phyloP scores from a whole-genome alignment of 2,113 vertebrate species.

The Podarcis muralis region DNA sequence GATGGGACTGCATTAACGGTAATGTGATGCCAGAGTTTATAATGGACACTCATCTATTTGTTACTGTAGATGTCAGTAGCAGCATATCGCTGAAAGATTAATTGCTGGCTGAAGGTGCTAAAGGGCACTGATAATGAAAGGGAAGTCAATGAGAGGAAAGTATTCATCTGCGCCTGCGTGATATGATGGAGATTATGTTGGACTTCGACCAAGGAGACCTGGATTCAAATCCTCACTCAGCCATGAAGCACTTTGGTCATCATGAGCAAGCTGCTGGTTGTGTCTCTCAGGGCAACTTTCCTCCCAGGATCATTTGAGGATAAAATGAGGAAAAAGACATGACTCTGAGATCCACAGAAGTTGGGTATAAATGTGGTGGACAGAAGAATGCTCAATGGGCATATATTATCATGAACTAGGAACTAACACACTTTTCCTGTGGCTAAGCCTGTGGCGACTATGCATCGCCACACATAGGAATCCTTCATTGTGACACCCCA shows the following conservation, averaged over 20 bases:
- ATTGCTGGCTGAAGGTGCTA: conserved; percentile 33
- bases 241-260: neutral
- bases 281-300: neutral
- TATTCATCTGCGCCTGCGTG: neutral
- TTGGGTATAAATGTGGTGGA: neutral
- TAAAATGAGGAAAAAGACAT: neutral
- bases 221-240: neutral
- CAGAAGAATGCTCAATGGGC: neutral
- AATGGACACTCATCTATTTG: conserved; percentile 51
- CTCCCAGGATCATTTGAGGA: neutral
- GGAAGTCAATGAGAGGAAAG: neutral
- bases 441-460: too few species aligned
- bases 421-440: too few species aligned
- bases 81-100: conserved; percentile 41
- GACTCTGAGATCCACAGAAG: too few species aligned
- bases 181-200: neutral
- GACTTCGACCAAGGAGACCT: neutral
- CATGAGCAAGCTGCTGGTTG: neutral
- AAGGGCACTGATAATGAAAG: neutral
- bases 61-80: conserved; percentile 49
- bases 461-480: neutral
- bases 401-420: neutral
- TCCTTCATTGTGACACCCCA: neutral
- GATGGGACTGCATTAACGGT: conserved; percentile 66
- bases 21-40: conserved; percentile 58